Evolutionary conservation across 2,113 vertebrate genomes (phyloP).

Genomic region (Gallinago media): DNA sequence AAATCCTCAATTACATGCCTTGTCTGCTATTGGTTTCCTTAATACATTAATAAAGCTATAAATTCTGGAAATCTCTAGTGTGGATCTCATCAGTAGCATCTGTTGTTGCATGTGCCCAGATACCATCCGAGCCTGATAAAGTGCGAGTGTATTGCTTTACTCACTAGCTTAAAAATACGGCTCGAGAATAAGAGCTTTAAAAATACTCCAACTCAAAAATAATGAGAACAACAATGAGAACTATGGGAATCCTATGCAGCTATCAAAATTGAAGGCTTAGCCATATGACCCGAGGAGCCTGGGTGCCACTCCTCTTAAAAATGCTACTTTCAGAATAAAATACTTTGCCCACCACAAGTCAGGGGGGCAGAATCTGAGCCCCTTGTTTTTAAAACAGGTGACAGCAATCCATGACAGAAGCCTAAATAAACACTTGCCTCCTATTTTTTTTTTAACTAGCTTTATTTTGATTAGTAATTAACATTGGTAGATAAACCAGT

Average conservation of each 20-base stretch:
- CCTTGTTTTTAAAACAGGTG: neutral
- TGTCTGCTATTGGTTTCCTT: neutral
- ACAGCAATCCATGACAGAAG: neutral
- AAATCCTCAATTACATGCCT: slow-evolving; percentile 13
- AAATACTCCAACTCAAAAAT: neutral
- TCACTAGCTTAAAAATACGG: neutral
- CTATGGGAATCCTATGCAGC: neutral
- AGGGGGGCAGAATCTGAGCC: neutral
- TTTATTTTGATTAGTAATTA: neutral
- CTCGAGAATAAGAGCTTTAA: neutral
- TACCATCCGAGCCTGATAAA: neutral
- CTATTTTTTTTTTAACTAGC: neutral
- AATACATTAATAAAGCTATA: neutral
- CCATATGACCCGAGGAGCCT: neutral
- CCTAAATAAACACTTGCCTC: neutral
- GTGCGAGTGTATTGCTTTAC: neutral
- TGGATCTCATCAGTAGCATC: neutral
- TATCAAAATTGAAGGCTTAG: neutral
- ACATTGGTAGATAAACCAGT: neutral
- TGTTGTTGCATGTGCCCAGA: neutral
- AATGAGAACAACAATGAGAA: neutral
- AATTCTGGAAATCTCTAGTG: neutral
- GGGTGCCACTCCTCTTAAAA: neutral
- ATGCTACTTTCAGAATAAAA: neutral
- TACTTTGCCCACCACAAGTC: neutral